These are phyloP conservation scores for Ceriagrion tenellum DNA, from an alignment of 2,888 invertebrate species.

Conservation along the genomic window DNA sequence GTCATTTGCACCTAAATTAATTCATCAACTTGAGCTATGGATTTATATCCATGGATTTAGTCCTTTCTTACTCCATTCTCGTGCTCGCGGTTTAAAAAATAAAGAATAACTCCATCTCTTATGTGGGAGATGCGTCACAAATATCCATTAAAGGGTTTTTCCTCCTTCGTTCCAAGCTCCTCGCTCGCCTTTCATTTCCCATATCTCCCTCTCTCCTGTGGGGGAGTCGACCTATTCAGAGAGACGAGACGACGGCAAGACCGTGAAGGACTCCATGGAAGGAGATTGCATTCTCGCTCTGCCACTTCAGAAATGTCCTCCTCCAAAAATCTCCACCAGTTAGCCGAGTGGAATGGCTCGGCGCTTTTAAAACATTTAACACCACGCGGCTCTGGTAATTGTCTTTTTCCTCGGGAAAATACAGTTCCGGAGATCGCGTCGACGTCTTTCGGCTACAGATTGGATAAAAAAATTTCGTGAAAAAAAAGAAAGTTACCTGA, in stretches of 20 bases:
- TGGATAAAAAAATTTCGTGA: background rate
- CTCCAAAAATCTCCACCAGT: conserved; percentile 16
- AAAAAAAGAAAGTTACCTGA: background rate
- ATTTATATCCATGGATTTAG: background rate
- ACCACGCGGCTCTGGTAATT: background rate
- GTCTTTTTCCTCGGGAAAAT: background rate
- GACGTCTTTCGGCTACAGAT: background rate
- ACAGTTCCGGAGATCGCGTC: background rate
- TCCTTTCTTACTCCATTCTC: background rate
- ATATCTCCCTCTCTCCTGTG: no score
- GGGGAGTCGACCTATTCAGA: no score
- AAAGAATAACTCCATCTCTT: background rate
- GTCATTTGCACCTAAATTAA: no score
- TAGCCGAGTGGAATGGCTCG: conserved; percentile 3
- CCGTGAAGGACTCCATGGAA: background rate
- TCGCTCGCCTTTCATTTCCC: background rate
- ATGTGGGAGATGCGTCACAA: background rate
- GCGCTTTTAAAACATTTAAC: conserved; percentile 12
- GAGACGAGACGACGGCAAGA: background rate
- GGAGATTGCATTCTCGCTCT: conserved; percentile 5
- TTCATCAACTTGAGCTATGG: no score
- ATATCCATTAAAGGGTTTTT: background rate
- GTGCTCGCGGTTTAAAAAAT: background rate
- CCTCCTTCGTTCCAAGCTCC: background rate
- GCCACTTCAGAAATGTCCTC: conserved; percentile 11